Conservation (phyloP, 2,113 vertebrate species). For the pig (Sus scrofa) region T2T-Sscrofa CM000828.6:73680501-73681000, state of each 20-base stretch:
- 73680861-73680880: neutral
- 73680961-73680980: neutral
- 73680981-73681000: too few relatives aligned
- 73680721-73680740: fast-evolving
- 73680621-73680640: neutral
- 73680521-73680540: neutral
- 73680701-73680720: neutral
- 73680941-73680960: fast-evolving
- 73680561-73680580: neutral
- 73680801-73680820: neutral
- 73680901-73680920: fast-evolving
- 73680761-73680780: too few relatives aligned
- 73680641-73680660: neutral
- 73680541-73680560: neutral
- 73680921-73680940: fast-evolving
- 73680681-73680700: neutral
- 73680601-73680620: neutral
- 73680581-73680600: neutral
- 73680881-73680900: neutral
- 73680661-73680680: neutral
- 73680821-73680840: neutral
- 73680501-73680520: neutral
- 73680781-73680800: fast-evolving
- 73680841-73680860: neutral
- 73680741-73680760: neutral